Base-by-base conservation (phyloP, 2,113 vertebrate genomes). In the Macquaria ambigua region DNA sequence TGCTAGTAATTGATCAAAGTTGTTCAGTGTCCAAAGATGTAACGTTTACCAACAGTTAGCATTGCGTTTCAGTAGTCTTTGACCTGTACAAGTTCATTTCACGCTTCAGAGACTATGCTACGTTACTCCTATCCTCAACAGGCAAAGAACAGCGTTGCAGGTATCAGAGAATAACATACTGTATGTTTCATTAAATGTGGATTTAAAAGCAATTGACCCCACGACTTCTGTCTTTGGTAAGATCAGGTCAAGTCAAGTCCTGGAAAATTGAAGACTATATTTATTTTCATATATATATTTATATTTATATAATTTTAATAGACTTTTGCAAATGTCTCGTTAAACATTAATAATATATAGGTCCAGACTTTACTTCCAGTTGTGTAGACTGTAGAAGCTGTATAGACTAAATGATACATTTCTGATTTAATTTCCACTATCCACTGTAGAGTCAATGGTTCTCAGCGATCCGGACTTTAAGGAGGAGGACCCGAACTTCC, bases 401-500 rank as follows among this genome's bases (percentile, higher is more conserved):
- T 25, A 25, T 50, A 34, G 10, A 28, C 4, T 62, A 52, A 70
- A 48, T 18, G 1, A 72, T 77, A 21, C 28, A 18, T 82, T 68
- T 48, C n/a, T 74, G 1, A 72, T 79, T 74, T 43, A 1, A 9
- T 75, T 70, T 77, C 85, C 0, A 11, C 52, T 67, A 48, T 74
- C 63, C 66, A n/a, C 67, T 82, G 6, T 81, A 99, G 98, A 99
- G 93, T 94, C 96, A 16, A 74, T 98, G 89, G 96, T 97, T 87
- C 70, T 97, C 71, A 98, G 91, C 5, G 97, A 99, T 89, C 97
- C 97, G 1, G 97, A 96, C 87, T 98, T 99, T 82, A 90, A 97
- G 31, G 96, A 98, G 0, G 96, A 97, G 83, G 96, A 99, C 92
- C 87, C 96, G 77, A 99, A 98, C 93, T 99, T 99, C 94, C 93